phyloP scores from a whole-genome alignment of 2,888 invertebrate species.

The Cataglyphis albicans region DNA sequence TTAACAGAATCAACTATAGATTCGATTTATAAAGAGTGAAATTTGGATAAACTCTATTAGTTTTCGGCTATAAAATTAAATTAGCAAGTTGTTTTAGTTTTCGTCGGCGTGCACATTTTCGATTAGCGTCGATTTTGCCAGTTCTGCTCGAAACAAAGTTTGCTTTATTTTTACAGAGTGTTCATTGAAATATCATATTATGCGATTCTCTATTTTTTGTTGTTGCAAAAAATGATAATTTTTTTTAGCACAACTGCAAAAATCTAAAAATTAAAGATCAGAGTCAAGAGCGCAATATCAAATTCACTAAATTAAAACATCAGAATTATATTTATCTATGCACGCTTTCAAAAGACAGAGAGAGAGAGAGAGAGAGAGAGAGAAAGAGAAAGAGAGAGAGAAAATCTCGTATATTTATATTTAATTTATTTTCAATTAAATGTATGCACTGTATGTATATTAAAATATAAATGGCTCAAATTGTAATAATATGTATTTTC shows the following conservation, averaged over 20 bases:
- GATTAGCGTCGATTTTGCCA: constrained; percentile 70
- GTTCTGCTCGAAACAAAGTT: constrained; percentile 63
- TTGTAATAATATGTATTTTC: constrained; percentile 2
- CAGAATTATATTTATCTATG: constrained; percentile 13
- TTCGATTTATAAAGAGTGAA: constrained; percentile 48
- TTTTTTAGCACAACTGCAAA: neutral
- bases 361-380: neutral
- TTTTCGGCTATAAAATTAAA: constrained; percentile 69
- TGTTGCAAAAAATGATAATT: neutral
- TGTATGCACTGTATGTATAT: neutral
- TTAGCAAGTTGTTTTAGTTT: constrained; percentile 71
- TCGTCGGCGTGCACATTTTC: constrained; percentile 50
- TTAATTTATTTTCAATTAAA: constrained; percentile 24
- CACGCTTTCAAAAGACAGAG: neutral
- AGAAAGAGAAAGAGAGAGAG: neutral
- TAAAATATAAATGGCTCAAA: neutral
- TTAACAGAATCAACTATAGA: constrained; percentile 53
- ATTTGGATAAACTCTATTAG: constrained; percentile 67
- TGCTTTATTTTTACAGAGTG: constrained; percentile 51
- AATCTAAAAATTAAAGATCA: constrained; percentile 9
- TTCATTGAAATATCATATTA: constrained; percentile 53
- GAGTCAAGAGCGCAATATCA: neutral
- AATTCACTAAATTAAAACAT: constrained; percentile 12
- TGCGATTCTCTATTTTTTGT: neutral
- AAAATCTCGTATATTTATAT: neutral